phyloP scores from a whole-genome alignment of 1,140 invertebrate genomes.

The Gonatopus flavifemur region DNA sequence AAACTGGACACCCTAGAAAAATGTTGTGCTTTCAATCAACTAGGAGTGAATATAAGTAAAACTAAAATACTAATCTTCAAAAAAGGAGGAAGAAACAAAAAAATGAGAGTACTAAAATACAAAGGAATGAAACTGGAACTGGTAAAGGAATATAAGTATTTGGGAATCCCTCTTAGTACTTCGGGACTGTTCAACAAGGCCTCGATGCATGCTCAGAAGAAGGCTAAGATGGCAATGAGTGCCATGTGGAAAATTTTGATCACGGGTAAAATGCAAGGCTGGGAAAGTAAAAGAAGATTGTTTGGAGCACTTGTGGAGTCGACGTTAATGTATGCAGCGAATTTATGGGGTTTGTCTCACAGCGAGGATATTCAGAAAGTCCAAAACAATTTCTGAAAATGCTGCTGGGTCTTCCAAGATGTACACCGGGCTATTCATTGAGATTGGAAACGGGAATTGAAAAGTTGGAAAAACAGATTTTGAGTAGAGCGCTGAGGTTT shows the following conservation, averaged over 20 bases:
- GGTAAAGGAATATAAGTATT: conserved; percentile 10
- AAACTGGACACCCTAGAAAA: too few species aligned
- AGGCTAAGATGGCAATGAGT: conserved; percentile 5
- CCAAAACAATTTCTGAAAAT: too few species aligned
- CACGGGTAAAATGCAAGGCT: conserved; percentile 8
- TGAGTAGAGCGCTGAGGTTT: too few species aligned
- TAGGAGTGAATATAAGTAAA: too few species aligned
- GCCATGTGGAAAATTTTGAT: conserved; percentile 12
- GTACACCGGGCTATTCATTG: too few species aligned
- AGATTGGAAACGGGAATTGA: too few species aligned
- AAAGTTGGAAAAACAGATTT: too few species aligned
- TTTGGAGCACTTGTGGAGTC: conserved; percentile 14
- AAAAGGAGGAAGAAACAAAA: conserved; percentile 14
- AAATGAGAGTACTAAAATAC: conserved; percentile 5
- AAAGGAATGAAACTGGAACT: conserved; percentile 2
- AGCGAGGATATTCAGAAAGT: too few species aligned
- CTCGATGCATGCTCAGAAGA: not conserved
- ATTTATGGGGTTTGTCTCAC: too few species aligned
- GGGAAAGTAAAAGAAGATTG: conserved; percentile 7
- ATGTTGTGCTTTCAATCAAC: too few species aligned
- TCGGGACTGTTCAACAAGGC: conserved; percentile 3
- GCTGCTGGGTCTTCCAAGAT: too few species aligned
- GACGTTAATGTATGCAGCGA: conserved; percentile 14
- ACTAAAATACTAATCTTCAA: too few species aligned
- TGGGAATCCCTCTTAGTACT: conserved; percentile 16